These are phyloP conservation scores for Dendrocincla fuliginosa DNA, from an alignment of 2,797 vertebrate species.

Conservation along the genomic window DNA sequence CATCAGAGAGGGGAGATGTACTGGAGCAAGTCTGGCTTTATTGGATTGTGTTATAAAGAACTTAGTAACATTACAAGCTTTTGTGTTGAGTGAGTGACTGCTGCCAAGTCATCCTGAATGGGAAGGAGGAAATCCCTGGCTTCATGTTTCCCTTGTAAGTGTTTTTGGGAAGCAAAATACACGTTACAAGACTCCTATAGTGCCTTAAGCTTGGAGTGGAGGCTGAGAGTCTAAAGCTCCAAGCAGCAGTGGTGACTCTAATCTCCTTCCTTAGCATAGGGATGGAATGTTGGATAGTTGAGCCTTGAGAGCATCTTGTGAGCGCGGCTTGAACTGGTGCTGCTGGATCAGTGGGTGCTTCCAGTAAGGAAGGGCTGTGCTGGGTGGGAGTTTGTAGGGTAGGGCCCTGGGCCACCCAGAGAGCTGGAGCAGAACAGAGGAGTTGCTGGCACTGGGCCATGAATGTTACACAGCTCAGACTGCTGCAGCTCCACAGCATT, in stretches of 20 bases:
- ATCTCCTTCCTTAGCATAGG: background rate
- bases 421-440: background rate
- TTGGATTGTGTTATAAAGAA: background rate
- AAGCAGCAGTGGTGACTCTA: background rate
- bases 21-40: background rate
- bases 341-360: background rate
- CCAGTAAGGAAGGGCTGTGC: background rate
- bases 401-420: background rate
- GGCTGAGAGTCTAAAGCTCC: background rate
- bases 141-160: background rate
- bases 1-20: background rate
- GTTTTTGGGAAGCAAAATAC: background rate
- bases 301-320: accelerated
- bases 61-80: background rate
- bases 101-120: background rate
- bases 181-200: background rate
- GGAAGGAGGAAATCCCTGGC: background rate
- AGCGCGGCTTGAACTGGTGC: background rate
- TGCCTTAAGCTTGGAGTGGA: background rate
- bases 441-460: background rate
- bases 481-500: background rate
- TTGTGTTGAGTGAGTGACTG: background rate
- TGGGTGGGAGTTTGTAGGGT: background rate
- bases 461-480: background rate
- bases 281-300: background rate